Conservation (phyloP, 1,140 invertebrate species). For the Neodiprion pinetum region DNA sequence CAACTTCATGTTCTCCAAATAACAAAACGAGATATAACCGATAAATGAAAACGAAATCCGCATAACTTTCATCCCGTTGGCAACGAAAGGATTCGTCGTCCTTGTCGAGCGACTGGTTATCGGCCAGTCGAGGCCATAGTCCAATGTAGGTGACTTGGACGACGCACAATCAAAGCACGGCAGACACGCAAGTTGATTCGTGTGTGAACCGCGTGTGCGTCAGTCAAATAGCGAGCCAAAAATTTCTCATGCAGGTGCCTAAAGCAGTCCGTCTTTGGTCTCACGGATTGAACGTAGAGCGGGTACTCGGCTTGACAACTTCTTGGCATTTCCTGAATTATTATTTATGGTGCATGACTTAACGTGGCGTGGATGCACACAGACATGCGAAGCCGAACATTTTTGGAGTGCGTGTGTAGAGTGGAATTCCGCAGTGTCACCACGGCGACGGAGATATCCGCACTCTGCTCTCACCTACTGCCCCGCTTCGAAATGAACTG, state of each 20-base stretch:
- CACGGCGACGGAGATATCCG: no score
- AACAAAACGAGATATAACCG: no score
- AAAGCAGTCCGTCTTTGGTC: neutral
- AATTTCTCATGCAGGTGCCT: constrained; percentile 35
- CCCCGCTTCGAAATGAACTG: no score
- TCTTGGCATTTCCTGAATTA: neutral
- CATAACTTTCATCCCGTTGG: neutral
- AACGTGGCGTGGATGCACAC: no score
- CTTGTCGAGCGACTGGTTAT: neutral
- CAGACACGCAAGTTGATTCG: constrained; percentile 1
- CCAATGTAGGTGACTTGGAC: neutral
- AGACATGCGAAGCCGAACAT: no score
- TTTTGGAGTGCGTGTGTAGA: no score
- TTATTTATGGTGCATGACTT: neutral
- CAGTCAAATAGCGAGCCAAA: constrained; percentile 49
- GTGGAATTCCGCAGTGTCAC: no score
- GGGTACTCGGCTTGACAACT: neutral
- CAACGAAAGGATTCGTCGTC: neutral
- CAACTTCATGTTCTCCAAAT: no score
- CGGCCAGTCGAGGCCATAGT: neutral
- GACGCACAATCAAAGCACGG: neutral
- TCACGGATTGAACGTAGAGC: neutral
- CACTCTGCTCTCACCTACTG: no score
- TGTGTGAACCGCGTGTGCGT: constrained; percentile 48
- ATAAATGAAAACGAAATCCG: no score